Conservation (phyloP, 2,797 vertebrate genomes). For the Mormyrus hasselquistii region DNA sequence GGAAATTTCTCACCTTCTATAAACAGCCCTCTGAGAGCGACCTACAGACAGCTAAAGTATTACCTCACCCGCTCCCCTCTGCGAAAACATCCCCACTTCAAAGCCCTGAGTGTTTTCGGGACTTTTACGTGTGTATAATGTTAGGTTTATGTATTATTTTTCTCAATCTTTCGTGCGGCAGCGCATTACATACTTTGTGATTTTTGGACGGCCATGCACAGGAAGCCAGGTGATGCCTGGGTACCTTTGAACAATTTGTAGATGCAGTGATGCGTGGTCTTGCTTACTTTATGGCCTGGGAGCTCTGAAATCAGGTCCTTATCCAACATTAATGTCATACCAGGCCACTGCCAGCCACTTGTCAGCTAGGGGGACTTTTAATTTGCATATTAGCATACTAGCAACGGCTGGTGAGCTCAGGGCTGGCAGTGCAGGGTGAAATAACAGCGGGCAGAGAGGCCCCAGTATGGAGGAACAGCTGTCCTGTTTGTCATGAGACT, state of each 20-base stretch:
- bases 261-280: constrained; percentile 40
- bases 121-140: constrained; percentile 33
- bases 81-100: constrained; percentile 52
- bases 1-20: constrained; percentile 46
- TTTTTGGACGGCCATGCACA: constrained; percentile 41
- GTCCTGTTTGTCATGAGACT: neutral
- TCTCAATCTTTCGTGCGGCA: constrained; percentile 42
- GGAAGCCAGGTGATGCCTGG: constrained; percentile 43
- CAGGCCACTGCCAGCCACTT: constrained; percentile 24
- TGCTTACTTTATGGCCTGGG: constrained; percentile 43
- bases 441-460: neutral
- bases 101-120: constrained; percentile 38
- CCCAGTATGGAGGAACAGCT: neutral
- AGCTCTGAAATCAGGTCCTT: constrained; percentile 38
- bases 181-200: constrained; percentile 43
- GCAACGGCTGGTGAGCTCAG: neutral
- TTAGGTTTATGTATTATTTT: constrained; percentile 35
- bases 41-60: constrained; percentile 49
- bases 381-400: constrained; percentile 23
- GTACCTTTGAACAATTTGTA: constrained; percentile 48
- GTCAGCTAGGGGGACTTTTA: constrained; percentile 29
- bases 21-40: constrained; percentile 36
- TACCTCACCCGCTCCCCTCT: constrained; percentile 48
- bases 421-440: neutral
- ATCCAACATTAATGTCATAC: constrained; percentile 36